Evolutionary conservation across 2,113 vertebrate species (phyloP), one percentile per base, ranked within the genome.

Genomic region (Passer domesticus): DNA sequence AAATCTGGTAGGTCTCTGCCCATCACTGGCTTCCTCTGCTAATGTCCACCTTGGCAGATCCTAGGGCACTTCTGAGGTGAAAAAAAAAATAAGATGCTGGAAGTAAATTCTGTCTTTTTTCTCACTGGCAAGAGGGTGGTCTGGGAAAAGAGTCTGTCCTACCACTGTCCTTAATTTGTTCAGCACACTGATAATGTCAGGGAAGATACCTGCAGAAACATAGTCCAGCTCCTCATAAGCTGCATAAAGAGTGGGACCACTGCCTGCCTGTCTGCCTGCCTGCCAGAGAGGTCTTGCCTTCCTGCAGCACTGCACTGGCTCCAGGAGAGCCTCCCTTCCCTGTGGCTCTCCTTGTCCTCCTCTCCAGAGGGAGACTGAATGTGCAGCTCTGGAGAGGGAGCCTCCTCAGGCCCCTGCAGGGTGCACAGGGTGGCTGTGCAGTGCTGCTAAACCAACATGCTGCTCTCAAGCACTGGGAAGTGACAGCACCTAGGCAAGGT

Each of bases 251-350:
- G 22, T 23, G 53, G 17, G 10, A 35, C 58, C n/a, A 15, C 10
- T 60, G 55, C 55, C 55, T 59, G 50, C 50, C 56, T 59, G 50
- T 41, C 56, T 55, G 15, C 23, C 39, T 41, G 39, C 39, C 39
- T n/a, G 30, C 50, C 80, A 66, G 55, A 37, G 60, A 3, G 2
- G 19, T 43, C 77, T 83, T 52, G 22, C 44, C 64, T 73, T 30
- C 39, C 35, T 3, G 1, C 62, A 56, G 67, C 37, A 43, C 20
- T 1, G 5, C 19, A 39, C 28, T 0, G 0, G 20, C 49, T 49
- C 43, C 63, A 68, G 47, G 49, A 80, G 21, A 46, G 20, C 35
- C 39, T 5, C 17, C 27, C 19, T 79, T 69, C 63, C 19, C 39
- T 10, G 0, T 23, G 30, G 28, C 20, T 53, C 21, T 87, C 35